Base-by-base conservation (phyloP, 2,113 vertebrate species). In the Barbus barbus region DNA sequence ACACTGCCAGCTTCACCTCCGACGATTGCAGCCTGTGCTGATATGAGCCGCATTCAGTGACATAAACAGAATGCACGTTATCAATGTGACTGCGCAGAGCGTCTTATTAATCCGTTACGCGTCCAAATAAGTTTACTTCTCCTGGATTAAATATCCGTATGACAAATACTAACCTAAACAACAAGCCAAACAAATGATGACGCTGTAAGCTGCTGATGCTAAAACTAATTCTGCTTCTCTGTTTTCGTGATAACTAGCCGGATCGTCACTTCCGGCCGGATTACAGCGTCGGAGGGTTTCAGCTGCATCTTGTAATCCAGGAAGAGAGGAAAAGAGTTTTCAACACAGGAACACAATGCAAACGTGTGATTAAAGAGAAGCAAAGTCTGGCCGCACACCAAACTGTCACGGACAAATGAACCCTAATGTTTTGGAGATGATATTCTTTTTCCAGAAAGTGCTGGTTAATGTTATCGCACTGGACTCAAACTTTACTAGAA, bases 41-140 rank as follows among this genome's bases (percentile, higher is more conserved):
- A 69, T 38, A 71, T 1, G 67, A 71, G 33, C 9, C 63, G 28
- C 61, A 16, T 36, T 22, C 3, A 67, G 8, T 31, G 5, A 65
- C 28, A 65, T 3, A 56, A 8, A 14, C 51, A 22, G 51, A 56
- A 73, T n/a, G 24, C 72, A 4, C 6, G 6, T 76, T 53, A 51
- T 46, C 13, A 60, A 33, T 46, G 77, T 20, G 75, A 7, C 53
- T 56, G 53, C 20, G 51, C 51, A 56, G 53, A 56, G 8, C 53
- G 2, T 87, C 90, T 92, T 91, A 92, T 94, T 94, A 94, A 94
- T 95, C 93, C 93, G 65, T 89, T 85, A 89, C 90, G 84, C 88
- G 92, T 91, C 92, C 86, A 88, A 90, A 93, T 91, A 91, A 83
- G 22, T 94, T 92, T 92, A 90, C 84, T 91, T 92, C 88, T 71